Evolutionary conservation across 2,888 invertebrate genomes (phyloP).

Genomic region (Monoplex corrugatus): DNA sequence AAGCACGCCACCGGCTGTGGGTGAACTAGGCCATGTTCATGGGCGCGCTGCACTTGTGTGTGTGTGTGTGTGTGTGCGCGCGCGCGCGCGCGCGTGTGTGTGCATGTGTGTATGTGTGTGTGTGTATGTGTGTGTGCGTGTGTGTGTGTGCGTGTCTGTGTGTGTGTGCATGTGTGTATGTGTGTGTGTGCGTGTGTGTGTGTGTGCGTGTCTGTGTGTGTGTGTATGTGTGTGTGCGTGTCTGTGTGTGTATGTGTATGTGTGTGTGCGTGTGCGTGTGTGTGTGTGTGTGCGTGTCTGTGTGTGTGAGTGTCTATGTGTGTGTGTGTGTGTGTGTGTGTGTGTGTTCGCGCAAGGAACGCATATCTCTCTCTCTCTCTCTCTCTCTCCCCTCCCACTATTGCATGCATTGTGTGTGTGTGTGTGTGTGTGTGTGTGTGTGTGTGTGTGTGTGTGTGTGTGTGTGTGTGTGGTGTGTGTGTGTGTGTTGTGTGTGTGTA

Average conservation of each 20-base stretch:
- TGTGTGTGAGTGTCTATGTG: constrained; percentile 18
- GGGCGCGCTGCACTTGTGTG: background rate
- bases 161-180: constrained; percentile 11
- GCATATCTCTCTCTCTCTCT: no score
- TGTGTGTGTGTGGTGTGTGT: no score
- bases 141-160: background rate
- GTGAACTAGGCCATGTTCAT: no score
- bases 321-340: background rate
- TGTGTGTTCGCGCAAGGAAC: no score
- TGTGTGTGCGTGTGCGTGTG: constrained; percentile 15
- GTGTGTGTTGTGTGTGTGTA: no score
- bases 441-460: no score
- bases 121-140: background rate
- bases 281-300: constrained; percentile 20
- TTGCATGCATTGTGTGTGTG: no score
- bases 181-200: background rate
- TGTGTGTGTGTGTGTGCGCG: background rate
- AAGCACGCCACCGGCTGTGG: no score
- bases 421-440: no score
- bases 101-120: background rate
- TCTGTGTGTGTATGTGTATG: background rate
- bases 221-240: background rate
- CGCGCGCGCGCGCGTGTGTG: background rate
- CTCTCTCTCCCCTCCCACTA: no score
- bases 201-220: background rate